Conservation (phyloP, 2,888 invertebrate genomes). For the Parnassius orleans region DNA sequence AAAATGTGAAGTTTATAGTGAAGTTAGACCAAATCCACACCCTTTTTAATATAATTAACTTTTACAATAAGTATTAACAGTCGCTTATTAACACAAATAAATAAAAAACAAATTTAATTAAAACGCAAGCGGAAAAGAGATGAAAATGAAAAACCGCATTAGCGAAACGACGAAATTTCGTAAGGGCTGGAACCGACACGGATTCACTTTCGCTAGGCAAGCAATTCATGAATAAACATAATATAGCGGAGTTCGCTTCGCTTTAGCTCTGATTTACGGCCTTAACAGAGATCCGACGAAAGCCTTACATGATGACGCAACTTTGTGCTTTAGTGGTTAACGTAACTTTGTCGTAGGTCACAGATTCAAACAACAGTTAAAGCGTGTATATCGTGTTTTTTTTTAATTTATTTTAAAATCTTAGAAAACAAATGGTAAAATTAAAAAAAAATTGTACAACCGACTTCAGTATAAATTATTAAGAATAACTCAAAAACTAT, state of each 20-base stretch:
- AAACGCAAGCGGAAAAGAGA: slow-evolving; percentile 9
- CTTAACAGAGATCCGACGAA: slow-evolving; percentile 32
- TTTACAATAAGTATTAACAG: neutral
- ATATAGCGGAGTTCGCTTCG: slow-evolving; percentile 47
- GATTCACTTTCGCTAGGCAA: slow-evolving; percentile 73
- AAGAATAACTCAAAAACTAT: too few species aligned
- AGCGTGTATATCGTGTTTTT: neutral
- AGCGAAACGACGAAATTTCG: slow-evolving; percentile 21
- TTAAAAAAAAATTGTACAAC: too few species aligned
- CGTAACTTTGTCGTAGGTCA: neutral
- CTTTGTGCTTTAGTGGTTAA: neutral
- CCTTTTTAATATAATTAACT: neutral
- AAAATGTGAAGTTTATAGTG: too few species aligned
- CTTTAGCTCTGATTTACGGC: slow-evolving; percentile 65
- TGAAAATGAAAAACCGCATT: slow-evolving; percentile 26
- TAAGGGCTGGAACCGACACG: slow-evolving; percentile 49
- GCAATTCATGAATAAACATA: slow-evolving; percentile 79
- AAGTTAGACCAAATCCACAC: too few species aligned
- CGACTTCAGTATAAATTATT: too few species aligned
- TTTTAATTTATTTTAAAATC: too few species aligned
- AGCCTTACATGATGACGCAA: too few species aligned
- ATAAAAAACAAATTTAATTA: slow-evolving; percentile 32
- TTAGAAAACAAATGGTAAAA: too few species aligned
- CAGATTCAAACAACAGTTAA: neutral
- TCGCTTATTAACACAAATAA: slow-evolving; percentile 31